A percentile compares a stretch with the other conserved stretches of the same genome.
phyloP scores from a whole-genome alignment of 2,113 vertebrate species.

The Stigmatopora argus region DNA sequence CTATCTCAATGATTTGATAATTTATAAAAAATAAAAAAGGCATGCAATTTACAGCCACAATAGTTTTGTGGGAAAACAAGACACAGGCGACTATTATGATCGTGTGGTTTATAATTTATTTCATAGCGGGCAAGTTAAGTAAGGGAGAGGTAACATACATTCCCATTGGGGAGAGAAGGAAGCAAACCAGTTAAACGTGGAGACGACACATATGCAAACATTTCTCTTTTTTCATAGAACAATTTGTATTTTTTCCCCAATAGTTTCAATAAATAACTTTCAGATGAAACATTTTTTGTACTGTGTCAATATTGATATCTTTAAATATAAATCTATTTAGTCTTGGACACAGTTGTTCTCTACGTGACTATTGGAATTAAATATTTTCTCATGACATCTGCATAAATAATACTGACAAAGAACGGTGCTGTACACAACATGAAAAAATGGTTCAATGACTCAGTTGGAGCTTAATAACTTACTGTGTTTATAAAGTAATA shows the following conservation, averaged over 20 bases:
- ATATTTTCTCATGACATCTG: constrained; percentile 60
- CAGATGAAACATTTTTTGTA: constrained; percentile 51
- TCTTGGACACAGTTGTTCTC: constrained; percentile 64
- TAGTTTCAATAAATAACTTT: constrained; percentile 62
- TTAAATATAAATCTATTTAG: constrained; percentile 61
- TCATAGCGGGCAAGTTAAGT: constrained; percentile 65
- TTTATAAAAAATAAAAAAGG: too few relatives aligned
- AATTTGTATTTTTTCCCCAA: constrained; percentile 57
- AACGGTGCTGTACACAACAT: constrained; percentile 71
- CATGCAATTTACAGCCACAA: too few relatives aligned
- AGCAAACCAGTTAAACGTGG: constrained; percentile 71
- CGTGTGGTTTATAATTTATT: constrained; percentile 67
- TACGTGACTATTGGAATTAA: constrained; percentile 61
- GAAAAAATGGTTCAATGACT: constrained; percentile 49
- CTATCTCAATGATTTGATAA: too few relatives aligned
- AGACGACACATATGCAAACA: constrained; percentile 66
- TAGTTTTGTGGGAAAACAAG: constrained; percentile 2
- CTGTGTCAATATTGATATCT: constrained; percentile 60
- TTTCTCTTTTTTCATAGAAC: constrained; percentile 57
- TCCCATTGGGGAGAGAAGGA: constrained; percentile 65
- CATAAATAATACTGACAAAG: constrained; percentile 71
- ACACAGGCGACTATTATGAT: constrained; percentile 17
- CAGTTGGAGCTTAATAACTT: constrained; percentile 45
- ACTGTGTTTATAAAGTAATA: constrained; percentile 21
- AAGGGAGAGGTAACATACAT: constrained; percentile 66